Evolutionary conservation across 1,140 invertebrate species (phyloP).

Genomic region (Pollicipes pollicipes): DNA sequence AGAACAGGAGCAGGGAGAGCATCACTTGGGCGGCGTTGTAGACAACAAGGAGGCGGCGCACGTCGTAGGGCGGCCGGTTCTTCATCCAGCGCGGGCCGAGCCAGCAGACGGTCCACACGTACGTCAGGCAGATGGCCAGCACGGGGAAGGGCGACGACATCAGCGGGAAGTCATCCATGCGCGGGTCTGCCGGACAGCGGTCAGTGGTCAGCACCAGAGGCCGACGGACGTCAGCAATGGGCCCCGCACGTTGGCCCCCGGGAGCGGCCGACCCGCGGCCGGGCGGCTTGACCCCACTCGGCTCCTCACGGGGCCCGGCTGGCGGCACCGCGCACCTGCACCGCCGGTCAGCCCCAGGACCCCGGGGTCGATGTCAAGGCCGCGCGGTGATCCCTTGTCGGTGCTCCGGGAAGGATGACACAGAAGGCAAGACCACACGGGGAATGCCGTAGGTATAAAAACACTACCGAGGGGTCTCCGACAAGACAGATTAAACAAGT

Average conservation of each 20-base stretch:
- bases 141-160: conserved; percentile 83
- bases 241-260: conserved; percentile 2
- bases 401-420: too few relatives aligned
- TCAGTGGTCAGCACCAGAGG: not conserved
- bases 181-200: conserved; percentile 40
- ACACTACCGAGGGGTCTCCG: too few relatives aligned
- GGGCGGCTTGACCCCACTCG: not conserved
- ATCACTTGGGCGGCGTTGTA: conserved; percentile 75
- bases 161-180: conserved; percentile 75
- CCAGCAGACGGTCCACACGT: conserved; percentile 64
- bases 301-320: not conserved
- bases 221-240: conserved; percentile 5
- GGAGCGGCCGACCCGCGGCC: not conserved
- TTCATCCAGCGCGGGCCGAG: conserved; percentile 71
- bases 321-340: too few relatives aligned
- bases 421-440: too few relatives aligned
- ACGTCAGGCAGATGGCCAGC: conserved; percentile 57
- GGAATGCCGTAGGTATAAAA: too few relatives aligned
- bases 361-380: too few relatives aligned
- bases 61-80: conserved; percentile 60
- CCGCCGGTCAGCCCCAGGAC: too few relatives aligned
- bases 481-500: too few relatives aligned
- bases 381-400: too few relatives aligned
- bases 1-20: conserved; percentile 62
- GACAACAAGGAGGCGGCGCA: conserved; percentile 53